Base-by-base conservation (phyloP, 2,888 invertebrate species). In the Ichneumon xanthorius region DNA sequence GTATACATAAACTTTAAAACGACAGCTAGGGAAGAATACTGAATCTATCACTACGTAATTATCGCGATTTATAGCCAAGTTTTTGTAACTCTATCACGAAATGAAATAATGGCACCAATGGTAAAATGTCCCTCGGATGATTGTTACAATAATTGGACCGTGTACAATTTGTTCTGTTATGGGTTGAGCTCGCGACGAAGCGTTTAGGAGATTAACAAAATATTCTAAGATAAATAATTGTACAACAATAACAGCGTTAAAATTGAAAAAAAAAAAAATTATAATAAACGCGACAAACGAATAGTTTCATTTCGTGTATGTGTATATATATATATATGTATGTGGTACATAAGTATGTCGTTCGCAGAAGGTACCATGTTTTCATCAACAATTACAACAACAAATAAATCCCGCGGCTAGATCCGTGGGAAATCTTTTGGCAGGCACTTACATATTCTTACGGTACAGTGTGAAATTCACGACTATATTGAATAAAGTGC, bases 401-500 rank as follows among this genome's bases (percentile, higher is more conserved):
- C 71, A 48, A 73, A 63, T 72, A 63, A 50, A 40, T 67, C 77
- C 65, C 53, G 61, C 53, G 61, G 72, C 50, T 55, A 61, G 9
- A 48, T 63, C 63, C 45, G 80, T 53, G 58, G 68, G 16, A 68
- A 61, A 70, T 40, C 67, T 80, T 78, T 85, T 78, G 73, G 78
- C 78, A 85, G 84, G 84, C 84, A 85, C 84, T 85, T 85, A 78
- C 40, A 85, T 72, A 78, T 78, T 70, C 78, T 81, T 78, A 84
- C n/a, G 22, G 72, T 75, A 81, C 67, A 53, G 48, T 70, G 33
- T 40, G 40, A 73, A 81, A 22, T 70, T 48, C 50, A 61, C 81
- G 70, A 81, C 70, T 40, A 80, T 45, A 48, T 75, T 40, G 48
- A 65, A 65, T 75, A 16, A 70, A 84, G 75, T 80, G 75, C 63